These are phyloP conservation scores for Cyaniris semiargus DNA, from an alignment of 2,888 invertebrate genomes.

Conservation along the genomic window DNA sequence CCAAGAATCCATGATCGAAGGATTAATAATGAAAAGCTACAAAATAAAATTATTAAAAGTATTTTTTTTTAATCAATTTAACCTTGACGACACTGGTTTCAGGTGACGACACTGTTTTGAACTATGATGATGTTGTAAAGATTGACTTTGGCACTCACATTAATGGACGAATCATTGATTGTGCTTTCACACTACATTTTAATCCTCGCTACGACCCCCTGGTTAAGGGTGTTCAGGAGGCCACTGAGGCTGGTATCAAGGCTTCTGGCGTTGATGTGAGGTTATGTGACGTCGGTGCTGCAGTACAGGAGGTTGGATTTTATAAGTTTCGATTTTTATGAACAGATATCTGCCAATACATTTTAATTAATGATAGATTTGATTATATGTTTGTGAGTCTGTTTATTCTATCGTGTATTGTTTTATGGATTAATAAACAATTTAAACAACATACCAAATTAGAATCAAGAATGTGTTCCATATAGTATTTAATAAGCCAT, in stretches of 20 bases:
- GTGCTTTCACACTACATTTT: constrained; percentile 98
- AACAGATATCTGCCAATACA: neutral
- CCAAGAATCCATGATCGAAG: too few relatives aligned
- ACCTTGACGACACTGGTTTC: neutral
- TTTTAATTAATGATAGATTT: too few relatives aligned
- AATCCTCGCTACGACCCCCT: constrained; percentile 97
- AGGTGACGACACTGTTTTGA: constrained; percentile 95
- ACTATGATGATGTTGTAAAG: constrained; percentile 98
- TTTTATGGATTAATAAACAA: too few relatives aligned
- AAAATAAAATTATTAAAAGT: too few relatives aligned
- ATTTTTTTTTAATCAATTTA: too few relatives aligned
- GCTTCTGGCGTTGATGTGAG: constrained; percentile 98
- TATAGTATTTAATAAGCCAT: too few relatives aligned
- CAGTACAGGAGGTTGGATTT: constrained; percentile 90
- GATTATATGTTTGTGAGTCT: too few relatives aligned
- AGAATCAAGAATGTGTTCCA: too few relatives aligned
- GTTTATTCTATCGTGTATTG: too few relatives aligned
- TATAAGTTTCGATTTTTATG: neutral
- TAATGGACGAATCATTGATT: constrained; percentile 98
- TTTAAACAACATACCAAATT: too few relatives aligned
- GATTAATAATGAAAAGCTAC: too few relatives aligned
- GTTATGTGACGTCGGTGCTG: constrained; percentile 97
- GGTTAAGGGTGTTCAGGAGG: constrained; percentile 97
- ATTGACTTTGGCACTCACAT: constrained; percentile 99
- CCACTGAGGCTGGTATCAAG: constrained; percentile 98